Evolutionary conservation across 2,888 invertebrate species (phyloP), one percentile per base, ranked within the genome.

Genomic region (Timema cristinae): DNA sequence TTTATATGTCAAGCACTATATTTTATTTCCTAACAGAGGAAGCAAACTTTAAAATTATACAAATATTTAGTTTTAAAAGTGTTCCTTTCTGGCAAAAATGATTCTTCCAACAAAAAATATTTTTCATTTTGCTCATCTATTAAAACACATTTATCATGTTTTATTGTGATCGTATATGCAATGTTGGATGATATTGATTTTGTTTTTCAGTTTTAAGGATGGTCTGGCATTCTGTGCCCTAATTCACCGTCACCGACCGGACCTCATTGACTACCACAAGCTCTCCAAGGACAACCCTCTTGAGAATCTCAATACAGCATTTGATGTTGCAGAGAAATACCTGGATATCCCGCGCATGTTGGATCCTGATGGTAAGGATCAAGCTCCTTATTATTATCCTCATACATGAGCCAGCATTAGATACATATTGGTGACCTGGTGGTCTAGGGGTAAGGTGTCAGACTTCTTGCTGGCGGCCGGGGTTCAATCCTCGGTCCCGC

Each of bases 301-400:
- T 82, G 97, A 98, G 87, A 99, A 99, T 87, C 88, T 99, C 81
- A 99, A 98, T 88, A 94, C 97, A 83, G 99, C 99, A 82, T 99
- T 99, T 86, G 98, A 99, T 86, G 96, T 99, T 81, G 99, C 99
- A 84, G 98, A 99, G 88, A 98, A 98, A 85, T 97, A 99, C 86
- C 90, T 99, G 82, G 98, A 99, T 89, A 99, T 99, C 88, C 99
- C 99, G 79, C 91, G 96, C 86, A 99, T 99, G 98, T 95, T 99
- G 90, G 99, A 99, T 89, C 96, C 99, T 81, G 98, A 99, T 88
- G 98, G 99, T 99, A 87, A 86, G 85, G 32, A 32, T 32, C 32
- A 32, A 32, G n/a, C 32, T 32, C 32, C 32, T 32, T 32, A 32
- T 32, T 32, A 32, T 1, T 32, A 32, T 32, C 32, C 32, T 32